A percentile compares a stretch with the other conserved stretches of the same genome.
phyloP scores from a whole-genome alignment of 2,113 vertebrate species.

The Amphiprion percula region DNA sequence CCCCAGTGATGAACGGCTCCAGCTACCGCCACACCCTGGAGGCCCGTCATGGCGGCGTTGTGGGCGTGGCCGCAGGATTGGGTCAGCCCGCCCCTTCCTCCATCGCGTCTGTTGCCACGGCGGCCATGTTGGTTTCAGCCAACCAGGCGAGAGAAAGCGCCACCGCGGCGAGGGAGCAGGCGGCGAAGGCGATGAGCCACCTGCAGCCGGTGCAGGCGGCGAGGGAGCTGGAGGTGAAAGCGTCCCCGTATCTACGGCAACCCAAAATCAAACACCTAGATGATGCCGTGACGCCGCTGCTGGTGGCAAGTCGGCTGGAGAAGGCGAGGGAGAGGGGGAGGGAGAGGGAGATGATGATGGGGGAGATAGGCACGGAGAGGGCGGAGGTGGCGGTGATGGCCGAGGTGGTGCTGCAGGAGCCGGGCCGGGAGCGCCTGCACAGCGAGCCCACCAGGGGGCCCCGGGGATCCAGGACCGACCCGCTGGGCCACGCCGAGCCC shows the following conservation, averaged over 20 bases:
- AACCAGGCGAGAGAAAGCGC: constrained; percentile 69
- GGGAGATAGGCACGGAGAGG: constrained; percentile 62
- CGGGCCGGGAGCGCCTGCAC: constrained; percentile 74
- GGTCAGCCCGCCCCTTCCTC: constrained; percentile 73
- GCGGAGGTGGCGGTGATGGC: constrained; percentile 83
- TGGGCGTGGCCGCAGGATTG: constrained; percentile 75
- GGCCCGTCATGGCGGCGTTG: constrained; percentile 53
- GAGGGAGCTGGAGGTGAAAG: constrained; percentile 70
- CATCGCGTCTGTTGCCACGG: constrained; percentile 72
- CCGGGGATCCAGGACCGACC: constrained; percentile 73
- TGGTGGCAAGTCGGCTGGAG: constrained; percentile 75
- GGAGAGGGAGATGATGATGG: constrained; percentile 68
- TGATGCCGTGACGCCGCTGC: constrained; percentile 79
- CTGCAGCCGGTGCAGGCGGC: constrained; percentile 50
- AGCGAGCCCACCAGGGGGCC: constrained; percentile 75
- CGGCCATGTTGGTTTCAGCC: constrained; percentile 76
- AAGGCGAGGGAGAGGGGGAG: constrained; percentile 70
- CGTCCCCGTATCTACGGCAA: constrained; percentile 85
- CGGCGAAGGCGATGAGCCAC: constrained; percentile 46
- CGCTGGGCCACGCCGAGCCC: constrained; percentile 72
- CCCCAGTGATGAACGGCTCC: constrained; percentile 81
- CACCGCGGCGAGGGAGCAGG: constrained; percentile 47
- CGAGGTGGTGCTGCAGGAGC: constrained; percentile 83
- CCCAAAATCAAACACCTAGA: constrained; percentile 88
- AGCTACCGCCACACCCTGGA: constrained; percentile 72